A percentile compares a stretch with the other conserved stretches of the same genome.
phyloP scores from a whole-genome alignment of 2,797 vertebrate species.

The Lycodopsis pacificus region DNA sequence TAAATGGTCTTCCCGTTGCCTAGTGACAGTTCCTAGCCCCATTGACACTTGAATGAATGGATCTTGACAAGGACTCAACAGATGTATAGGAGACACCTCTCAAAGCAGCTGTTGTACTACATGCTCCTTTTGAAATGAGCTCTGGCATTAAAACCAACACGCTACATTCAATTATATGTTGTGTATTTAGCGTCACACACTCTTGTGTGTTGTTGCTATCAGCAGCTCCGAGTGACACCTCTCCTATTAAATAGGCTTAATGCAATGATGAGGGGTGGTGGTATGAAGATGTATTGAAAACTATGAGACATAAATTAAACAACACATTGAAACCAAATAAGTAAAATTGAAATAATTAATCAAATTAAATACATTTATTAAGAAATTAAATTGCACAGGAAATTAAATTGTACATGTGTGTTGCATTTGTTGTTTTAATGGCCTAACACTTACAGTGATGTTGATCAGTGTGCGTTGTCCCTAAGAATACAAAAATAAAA shows the following conservation, averaged over 20 bases:
- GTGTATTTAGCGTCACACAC: background rate
- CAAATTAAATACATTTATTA: background rate
- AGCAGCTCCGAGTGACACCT: background rate
- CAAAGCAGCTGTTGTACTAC: slow-evolving; percentile 26
- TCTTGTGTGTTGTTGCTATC: background rate
- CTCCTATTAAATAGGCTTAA: background rate
- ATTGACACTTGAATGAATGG: slow-evolving; percentile 66
- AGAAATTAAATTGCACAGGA: no score
- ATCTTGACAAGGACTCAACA: slow-evolving; percentile 58
- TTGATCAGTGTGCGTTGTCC: background rate
- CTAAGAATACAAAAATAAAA: background rate
- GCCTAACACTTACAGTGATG: background rate
- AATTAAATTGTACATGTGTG: background rate
- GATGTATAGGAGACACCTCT: slow-evolving; percentile 44
- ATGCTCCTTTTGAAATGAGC: slow-evolving; percentile 27
- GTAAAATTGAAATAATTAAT: background rate
- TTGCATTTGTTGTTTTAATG: background rate
- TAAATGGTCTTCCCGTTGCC: slow-evolving; percentile 75
- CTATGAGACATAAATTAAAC: background rate
- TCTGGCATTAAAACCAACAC: slow-evolving; percentile 8
- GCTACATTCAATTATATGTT: background rate
- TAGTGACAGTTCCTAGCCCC: slow-evolving; percentile 71
- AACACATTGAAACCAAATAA: background rate
- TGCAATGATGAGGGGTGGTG: background rate
- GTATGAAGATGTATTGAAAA: background rate